Base-by-base conservation (phyloP, 2,888 invertebrate genomes). In the Stictocephala bisonia region DNA sequence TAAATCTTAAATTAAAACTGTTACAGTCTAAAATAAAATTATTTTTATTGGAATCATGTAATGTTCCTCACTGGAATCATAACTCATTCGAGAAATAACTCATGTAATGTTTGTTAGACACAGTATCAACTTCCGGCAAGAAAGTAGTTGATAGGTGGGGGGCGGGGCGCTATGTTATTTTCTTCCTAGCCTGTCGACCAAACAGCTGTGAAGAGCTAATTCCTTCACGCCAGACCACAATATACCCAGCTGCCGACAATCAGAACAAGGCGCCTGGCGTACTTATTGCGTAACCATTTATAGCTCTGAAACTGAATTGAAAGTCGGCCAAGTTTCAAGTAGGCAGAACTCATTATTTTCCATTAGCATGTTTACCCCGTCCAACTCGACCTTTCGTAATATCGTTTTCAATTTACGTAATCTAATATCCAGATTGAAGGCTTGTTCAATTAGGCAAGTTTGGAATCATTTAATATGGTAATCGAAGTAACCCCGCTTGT, bases 401-500 rank as follows among this genome's bases (percentile, higher is more conserved):
- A 64, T 64, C 64, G 64, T 64, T 64, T 64, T 64, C 64, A 44
- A 64, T 44, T 64, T 64, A 44, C 64, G 64, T 64, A 64, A 64
- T 64, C 64, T 64, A 64, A 64, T 64, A 64, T 22, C 64, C 2
- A 35, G 29, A 31, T 53, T n/a, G 53, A 26, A 6, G 31, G 15
- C 26, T 15, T 20, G 35, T 41, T 44, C 44, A 15, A 44, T 44
- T 58, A 58, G 4, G n/a, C n/a, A 35, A 60, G 44, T 22, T 27
- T 35, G 24, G 64, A 64, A 64, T 64, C 64, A 64, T 64, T 64
- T 44, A 64, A 64, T 64, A 64, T 64, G 64, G 44, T 64, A 64
- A 64, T 64, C n/a, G n/a, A n/a, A n/a, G n/a, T n/a, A n/a, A n/a
- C 64, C 64, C 9, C n/a, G 44, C 44, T 2, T 18, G 40, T 26